Evolutionary conservation across 2,113 vertebrate genomes (phyloP), one percentile per base, ranked within the genome.

Genomic region (Misgurnus mizolepis): DNA sequence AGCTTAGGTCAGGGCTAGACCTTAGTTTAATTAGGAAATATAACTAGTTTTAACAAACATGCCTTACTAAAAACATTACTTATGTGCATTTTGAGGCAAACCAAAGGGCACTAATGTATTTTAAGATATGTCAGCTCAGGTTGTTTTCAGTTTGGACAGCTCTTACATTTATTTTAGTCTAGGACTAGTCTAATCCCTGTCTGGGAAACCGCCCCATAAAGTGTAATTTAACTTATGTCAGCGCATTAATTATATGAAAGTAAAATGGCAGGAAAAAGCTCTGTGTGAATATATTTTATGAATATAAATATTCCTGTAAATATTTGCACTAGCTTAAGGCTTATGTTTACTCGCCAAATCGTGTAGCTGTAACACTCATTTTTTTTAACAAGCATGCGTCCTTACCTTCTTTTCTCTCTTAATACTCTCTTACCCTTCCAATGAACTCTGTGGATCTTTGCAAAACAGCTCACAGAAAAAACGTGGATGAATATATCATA

Each of bases 401-500:
- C 50, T 73, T 56, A 4, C 39, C 7, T 41, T 67, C 53, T 11
- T 73, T 43, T 61, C 55, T 72, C 49, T 66, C 27, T 73, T 69
- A 45, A 17, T 34, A 34, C 72, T 78, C n/a, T 65, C n/a, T 41
- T 61, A 77, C 41, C 68, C 49, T 80, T 71, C 74, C 15, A 66
- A 10, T 73, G 39, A 81, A 67, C 67, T 73, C 61, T 53, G 61
- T 27, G 4, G 61, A 45, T 66, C 61, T 43, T 17, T 41, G 7
- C 49, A 61, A 60, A 18, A 53, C 17, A 55, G 61, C 55, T 73
- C 17, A 50, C 47, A n/a, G 41, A 43, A 18, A 34, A 66, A 43
- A 61, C 62, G 61, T 53, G 10, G 71, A 45, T 47, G 64, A 67
- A 80, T 78, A 53, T 8, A 45, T 84, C 64, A 67, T 80, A 66